These are phyloP conservation scores for Esox masquinongy DNA, from an alignment of 2,797 vertebrate genomes.

Conservation along the genomic window DNA sequence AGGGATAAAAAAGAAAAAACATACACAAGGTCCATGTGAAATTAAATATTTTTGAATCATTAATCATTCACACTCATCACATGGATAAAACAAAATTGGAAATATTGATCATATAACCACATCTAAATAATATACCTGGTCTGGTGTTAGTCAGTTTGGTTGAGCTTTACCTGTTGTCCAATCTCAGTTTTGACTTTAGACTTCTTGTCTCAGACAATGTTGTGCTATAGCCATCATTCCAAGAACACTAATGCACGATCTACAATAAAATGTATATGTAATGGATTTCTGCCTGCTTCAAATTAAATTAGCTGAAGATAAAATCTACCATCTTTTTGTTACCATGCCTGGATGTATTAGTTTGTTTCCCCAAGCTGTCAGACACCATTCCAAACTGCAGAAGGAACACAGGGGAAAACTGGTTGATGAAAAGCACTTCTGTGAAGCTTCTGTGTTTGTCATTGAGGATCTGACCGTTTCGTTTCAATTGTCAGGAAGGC, in stretches of 20 bases:
- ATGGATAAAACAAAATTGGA: not conserved
- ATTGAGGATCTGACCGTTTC: not conserved
- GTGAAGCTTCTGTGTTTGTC: conserved; percentile 2
- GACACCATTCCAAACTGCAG: conserved; percentile 33
- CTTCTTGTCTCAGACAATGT: not conserved
- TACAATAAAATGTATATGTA: conserved; percentile 1
- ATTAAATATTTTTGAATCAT: too few relatives aligned
- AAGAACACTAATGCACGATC: not conserved
- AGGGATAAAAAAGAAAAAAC: not conserved
- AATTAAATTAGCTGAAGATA: conserved; percentile 42
- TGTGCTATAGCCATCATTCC: not conserved
- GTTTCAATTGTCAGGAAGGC: not conserved
- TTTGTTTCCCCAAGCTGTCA: conserved; percentile 40
- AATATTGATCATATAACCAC: not conserved
- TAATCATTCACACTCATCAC: not conserved
- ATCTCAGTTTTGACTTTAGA: not conserved
- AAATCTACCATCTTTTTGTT: conserved; percentile 34
- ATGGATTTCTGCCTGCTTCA: conserved; percentile 35
- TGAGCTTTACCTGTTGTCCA: not conserved
- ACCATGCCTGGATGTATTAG: conserved; percentile 42
- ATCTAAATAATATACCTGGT: not conserved
- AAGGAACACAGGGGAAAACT: conserved; percentile 17
- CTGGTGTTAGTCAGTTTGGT: not conserved
- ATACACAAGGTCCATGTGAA: not conserved
- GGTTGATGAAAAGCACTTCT: conserved; percentile 8